Conservation (phyloP, 2,888 invertebrate genomes). For the Rhaphigaster nebulosa region DNA sequence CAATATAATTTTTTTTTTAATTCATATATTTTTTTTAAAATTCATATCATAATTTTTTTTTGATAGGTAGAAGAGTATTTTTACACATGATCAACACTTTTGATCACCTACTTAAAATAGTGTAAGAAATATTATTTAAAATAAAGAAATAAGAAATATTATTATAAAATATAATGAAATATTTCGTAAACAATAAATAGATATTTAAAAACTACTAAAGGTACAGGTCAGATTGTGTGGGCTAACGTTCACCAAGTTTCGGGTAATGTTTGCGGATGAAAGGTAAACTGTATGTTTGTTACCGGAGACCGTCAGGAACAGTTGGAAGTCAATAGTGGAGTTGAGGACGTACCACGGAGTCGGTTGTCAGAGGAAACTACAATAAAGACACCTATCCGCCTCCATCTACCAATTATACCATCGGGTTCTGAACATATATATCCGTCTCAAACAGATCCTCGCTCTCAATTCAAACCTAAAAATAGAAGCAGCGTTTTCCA, state of each 20-base stretch:
- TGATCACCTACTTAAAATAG: neutral
- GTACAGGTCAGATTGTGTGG: neutral
- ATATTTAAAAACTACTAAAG: neutral
- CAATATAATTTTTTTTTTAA: too few species aligned
- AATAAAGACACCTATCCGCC: conserved; percentile 19
- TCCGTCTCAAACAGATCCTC: neutral
- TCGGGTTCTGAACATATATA: neutral
- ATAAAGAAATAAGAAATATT: too few species aligned
- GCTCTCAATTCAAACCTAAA: neutral
- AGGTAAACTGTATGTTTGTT: neutral
- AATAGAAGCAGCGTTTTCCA: neutral
- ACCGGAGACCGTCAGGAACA: neutral
- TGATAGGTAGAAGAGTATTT: too few species aligned
- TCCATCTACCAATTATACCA: neutral
- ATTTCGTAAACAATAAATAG: neutral
- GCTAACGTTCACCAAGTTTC: neutral
- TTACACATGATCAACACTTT: neutral
- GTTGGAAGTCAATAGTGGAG: conserved; percentile 8
- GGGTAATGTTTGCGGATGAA: neutral
- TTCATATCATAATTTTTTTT: too few species aligned
- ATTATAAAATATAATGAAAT: neutral
- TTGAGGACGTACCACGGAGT: neutral
- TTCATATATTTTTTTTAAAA: too few species aligned
- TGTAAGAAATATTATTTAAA: too few species aligned
- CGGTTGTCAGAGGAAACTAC: conserved; percentile 17